Conservation (phyloP, 2,888 invertebrate species). For the Latrodectus elegans region DNA sequence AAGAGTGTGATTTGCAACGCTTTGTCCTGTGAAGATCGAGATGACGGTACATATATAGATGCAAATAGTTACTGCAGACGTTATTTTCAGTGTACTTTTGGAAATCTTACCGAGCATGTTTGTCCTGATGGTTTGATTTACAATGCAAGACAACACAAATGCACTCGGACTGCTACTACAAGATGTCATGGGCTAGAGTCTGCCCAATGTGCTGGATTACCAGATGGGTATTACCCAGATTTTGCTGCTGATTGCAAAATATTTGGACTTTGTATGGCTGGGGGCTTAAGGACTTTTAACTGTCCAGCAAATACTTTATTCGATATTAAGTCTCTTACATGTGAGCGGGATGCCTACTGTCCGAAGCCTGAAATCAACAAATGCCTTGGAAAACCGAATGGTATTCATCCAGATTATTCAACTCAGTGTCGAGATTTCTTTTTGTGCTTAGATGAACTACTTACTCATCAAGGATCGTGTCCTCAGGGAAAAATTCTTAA, state of each 20-base stretch:
- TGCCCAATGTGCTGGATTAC: slow-evolving; percentile 65
- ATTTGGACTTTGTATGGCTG: slow-evolving; percentile 69
- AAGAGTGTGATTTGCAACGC: slow-evolving; percentile 27
- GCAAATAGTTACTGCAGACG: slow-evolving; percentile 61
- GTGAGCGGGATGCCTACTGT: slow-evolving; percentile 51
- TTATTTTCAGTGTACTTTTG: slow-evolving; percentile 67
- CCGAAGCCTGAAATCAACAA: slow-evolving; percentile 40
- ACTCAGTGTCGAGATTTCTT: slow-evolving; percentile 61
- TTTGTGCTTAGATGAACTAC: slow-evolving; percentile 54
- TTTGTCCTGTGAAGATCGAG: slow-evolving; percentile 63
- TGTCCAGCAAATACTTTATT: slow-evolving; percentile 66
- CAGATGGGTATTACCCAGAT: slow-evolving; percentile 71
- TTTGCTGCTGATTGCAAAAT: slow-evolving; percentile 58
- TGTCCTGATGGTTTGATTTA: slow-evolving; percentile 69
- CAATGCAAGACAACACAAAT: slow-evolving; percentile 62
- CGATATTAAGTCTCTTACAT: slow-evolving; percentile 55
- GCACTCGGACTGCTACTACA: slow-evolving; percentile 57
- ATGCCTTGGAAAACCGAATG: slow-evolving; percentile 58
- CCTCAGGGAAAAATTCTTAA: slow-evolving; percentile 61
- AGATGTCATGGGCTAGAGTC: slow-evolving; percentile 57
- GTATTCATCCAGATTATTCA: slow-evolving; percentile 62
- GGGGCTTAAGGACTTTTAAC: slow-evolving; percentile 56
- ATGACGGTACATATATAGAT: slow-evolving; percentile 70
- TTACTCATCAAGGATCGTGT: slow-evolving; percentile 64
- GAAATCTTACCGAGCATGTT: slow-evolving; percentile 58